phyloP scores from a whole-genome alignment of 2,888 invertebrate genomes.

The Eumacrocentrus americanus region DNA sequence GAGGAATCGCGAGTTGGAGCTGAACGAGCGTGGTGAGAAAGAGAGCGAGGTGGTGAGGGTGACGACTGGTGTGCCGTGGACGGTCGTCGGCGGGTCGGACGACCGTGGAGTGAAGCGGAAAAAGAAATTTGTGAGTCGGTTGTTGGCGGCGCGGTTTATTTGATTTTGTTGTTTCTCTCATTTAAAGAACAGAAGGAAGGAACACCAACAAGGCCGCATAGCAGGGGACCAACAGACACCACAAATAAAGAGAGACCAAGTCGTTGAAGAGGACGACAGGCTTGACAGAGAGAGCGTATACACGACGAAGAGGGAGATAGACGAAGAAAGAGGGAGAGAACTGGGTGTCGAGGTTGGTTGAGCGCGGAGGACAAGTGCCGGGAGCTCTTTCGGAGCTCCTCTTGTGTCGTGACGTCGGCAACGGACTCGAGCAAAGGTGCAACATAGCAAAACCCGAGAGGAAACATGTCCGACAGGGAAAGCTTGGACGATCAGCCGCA shows the following conservation, averaged over 20 bases:
- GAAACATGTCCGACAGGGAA: constrained; percentile 60
- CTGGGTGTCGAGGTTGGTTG: constrained; percentile 29
- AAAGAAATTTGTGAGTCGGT: constrained; percentile 27
- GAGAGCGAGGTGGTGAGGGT: constrained; percentile 38
- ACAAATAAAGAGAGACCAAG: constrained; percentile 34
- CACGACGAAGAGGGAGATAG: neutral
- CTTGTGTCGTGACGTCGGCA: constrained; percentile 23
- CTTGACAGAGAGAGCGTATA: constrained; percentile 41
- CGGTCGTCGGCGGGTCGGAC: constrained; percentile 49
- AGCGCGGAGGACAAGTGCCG: constrained; percentile 27
- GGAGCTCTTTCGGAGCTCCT: constrained; percentile 24
- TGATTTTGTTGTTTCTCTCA: too few relatives aligned
- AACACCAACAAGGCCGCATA: too few relatives aligned
- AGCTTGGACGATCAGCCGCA: constrained; percentile 61
- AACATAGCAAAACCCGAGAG: constrained; percentile 32
- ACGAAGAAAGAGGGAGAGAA: constrained; percentile 21
- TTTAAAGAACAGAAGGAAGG: constrained; percentile 35
- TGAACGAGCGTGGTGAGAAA: constrained; percentile 25
- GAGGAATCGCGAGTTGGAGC: constrained; percentile 25
- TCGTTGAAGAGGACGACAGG: too few relatives aligned
- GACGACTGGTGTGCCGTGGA: constrained; percentile 53
- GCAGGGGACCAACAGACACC: too few relatives aligned
- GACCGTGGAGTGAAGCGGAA: constrained; percentile 33
- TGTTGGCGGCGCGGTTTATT: too few relatives aligned
- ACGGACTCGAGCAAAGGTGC: constrained; percentile 14